Base-by-base conservation (phyloP, 2,113 vertebrate genomes). In the Rattus rattus region DNA sequence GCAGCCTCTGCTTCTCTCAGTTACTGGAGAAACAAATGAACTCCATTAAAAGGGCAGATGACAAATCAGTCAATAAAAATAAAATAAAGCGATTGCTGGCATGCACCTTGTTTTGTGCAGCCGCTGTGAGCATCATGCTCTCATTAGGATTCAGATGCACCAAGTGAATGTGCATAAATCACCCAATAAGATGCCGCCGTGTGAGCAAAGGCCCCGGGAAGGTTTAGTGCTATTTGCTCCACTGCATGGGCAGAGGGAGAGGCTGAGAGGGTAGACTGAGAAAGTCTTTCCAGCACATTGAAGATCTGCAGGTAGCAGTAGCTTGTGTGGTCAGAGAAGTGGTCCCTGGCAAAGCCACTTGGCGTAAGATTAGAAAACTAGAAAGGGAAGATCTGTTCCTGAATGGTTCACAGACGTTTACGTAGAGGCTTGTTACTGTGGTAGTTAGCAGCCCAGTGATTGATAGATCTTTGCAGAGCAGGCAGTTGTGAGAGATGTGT, bases 251-350 rank as follows among this genome's bases (percentile, higher is more conserved):
- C 30, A 43, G 56, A 79, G 49, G 20, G 14, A 52, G 28, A 3
- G 52, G 69, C 2, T 2, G 56, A 89, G 11, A 54, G 39, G 33
- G 47, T 13, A 9, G 59, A 8, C 22, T 16, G 63, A 59, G 6
- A 14, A 20, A 3, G 12, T 39, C 24, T 72, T 26, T 61, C n/a
- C 36, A 89, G 59, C n/a, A 72, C 0, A 0, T 12, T 22, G 0
- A 47, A 2, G 9, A 7, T 75, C 36, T 30, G n/a, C 26, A 76
- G 2, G 3, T 1, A 12, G 39, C 56, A 1, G 2, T 16, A 36
- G n/a, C 26, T 22, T 30, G 0, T 3, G 70, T 36, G n/a, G 28
- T 30, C n/a, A 85, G 73, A 59, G 54, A 54, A 85, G 52, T 33
- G 5, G 14, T 77, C 13, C 73, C 49, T 13, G 65, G 47, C 56